phyloP scores from a whole-genome alignment of 2,888 invertebrate genomes.

The Synanthedon vespiformis region DNA sequence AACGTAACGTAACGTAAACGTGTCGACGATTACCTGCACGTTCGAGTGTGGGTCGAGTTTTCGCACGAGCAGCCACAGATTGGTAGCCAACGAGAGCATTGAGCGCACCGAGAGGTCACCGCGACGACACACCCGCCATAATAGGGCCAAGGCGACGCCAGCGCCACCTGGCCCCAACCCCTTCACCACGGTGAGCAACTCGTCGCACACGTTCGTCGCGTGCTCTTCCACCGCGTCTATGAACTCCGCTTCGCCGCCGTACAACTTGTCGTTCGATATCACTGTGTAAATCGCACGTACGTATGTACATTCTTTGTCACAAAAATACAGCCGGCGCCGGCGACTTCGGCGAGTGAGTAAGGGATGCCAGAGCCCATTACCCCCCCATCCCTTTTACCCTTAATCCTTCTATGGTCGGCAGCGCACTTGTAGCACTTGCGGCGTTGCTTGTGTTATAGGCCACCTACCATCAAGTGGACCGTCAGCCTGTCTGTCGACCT shows the following conservation, averaged over 20 bases:
- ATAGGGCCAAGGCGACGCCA: constrained; percentile 79
- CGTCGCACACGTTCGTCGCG: constrained; percentile 81
- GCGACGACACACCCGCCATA: constrained; percentile 74
- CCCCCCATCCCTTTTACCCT: no score
- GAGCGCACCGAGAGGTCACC: constrained; percentile 73
- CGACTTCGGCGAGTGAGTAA: no score
- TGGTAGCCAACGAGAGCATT: constrained; percentile 77
- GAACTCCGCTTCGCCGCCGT: constrained; percentile 91
- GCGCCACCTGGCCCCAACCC: constrained; percentile 76
- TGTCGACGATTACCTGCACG: not conserved
- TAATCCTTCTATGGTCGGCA: no score
- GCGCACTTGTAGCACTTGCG: no score
- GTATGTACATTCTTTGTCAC: no score
- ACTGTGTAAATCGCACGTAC: constrained; percentile 63
- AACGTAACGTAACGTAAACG: no score
- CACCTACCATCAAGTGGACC: no score
- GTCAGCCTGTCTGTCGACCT: no score
- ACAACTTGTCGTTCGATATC: constrained; percentile 92
- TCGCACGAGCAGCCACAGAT: constrained; percentile 85
- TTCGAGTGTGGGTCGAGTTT: constrained; percentile 62
- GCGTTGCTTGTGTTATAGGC: no score
- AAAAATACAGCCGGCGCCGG: no score
- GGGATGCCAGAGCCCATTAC: no score
- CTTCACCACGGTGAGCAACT: constrained; percentile 78
- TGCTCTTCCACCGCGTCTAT: constrained; percentile 82